Percentiles rank a stretch among this genome's conserved stretches.
Evolutionary conservation across 1,140 invertebrate genomes (phyloP).

Genomic region (Rhagoletis zephyria): DNA sequence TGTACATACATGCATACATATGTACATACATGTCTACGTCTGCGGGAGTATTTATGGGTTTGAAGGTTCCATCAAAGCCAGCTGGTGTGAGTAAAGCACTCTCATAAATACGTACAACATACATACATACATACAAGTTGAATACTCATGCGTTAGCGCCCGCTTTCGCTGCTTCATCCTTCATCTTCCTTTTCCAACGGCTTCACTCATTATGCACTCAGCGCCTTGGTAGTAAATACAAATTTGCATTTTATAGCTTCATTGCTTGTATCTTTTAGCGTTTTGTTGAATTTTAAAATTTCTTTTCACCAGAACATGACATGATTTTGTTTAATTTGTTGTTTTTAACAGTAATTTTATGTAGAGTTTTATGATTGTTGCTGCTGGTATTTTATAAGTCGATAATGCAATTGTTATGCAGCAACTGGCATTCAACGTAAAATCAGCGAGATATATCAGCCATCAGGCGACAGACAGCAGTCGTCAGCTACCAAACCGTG

Average conservation of each 20-base stretch:
- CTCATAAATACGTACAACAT: background rate
- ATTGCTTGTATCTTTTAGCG: background rate
- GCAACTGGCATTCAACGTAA: no score
- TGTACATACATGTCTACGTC: background rate
- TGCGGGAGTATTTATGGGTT: constrained; percentile 7
- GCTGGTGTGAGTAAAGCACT: background rate
- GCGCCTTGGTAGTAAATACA: background rate
- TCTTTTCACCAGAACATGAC: constrained; percentile 14
- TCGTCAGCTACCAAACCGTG: no score
- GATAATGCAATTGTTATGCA: constrained; percentile 42
- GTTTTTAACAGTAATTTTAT: constrained; percentile 28
- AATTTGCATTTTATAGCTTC: constrained; percentile 36
- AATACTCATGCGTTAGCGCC: background rate
- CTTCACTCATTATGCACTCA: background rate
- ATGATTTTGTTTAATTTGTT: constrained; percentile 49
- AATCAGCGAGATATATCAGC: background rate
- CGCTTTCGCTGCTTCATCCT: background rate
- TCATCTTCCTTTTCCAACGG: background rate
- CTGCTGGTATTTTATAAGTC: background rate
- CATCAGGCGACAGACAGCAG: background rate
- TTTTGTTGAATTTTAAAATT: constrained; percentile 41
- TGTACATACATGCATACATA: background rate
- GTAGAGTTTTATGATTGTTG: constrained; percentile 2
- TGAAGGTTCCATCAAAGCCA: background rate
- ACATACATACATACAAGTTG: background rate